Evolutionary conservation across 1,140 invertebrate species (phyloP).

Genomic region (Thalassaphorura encarpata): DNA sequence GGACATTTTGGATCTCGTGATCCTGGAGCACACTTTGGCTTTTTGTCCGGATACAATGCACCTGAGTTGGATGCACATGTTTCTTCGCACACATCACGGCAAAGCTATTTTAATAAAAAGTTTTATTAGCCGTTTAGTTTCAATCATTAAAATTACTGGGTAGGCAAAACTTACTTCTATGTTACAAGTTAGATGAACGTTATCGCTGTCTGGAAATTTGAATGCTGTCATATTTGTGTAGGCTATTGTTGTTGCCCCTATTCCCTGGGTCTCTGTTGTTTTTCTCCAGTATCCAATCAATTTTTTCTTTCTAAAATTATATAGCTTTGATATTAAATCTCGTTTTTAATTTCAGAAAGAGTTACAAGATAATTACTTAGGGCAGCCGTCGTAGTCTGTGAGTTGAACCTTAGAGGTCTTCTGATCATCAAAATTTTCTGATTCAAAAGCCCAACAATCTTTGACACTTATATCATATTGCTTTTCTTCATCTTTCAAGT

Average conservation of each 20-base stretch:
- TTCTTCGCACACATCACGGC: conserved; percentile 30
- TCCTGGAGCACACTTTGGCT: not conserved
- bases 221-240: conserved; percentile 60
- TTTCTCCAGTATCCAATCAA: conserved; percentile 54
- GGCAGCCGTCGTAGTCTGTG: conserved; percentile 54
- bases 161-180: conserved; percentile 46
- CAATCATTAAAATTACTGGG: not conserved
- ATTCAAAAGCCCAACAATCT: conserved; percentile 62
- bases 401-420: conserved; percentile 52
- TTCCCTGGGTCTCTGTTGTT: conserved; percentile 45
- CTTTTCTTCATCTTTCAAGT: conserved; percentile 52
- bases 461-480: conserved; percentile 56
- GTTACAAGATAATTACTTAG: conserved; percentile 42
- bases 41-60: conserved; percentile 2
- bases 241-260: conserved; percentile 51
- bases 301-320: conserved; percentile 50
- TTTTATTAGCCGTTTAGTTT: not conserved
- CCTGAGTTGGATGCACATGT: conserved; percentile 16
- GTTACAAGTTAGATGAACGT: conserved; percentile 63
- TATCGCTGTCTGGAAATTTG: conserved; percentile 58
- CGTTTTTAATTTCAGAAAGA: not conserved
- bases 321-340: not conserved
- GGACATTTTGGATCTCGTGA: not conserved
- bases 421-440: conserved; percentile 49
- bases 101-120: conserved; percentile 26